Base-by-base conservation (phyloP, 2,797 vertebrate genomes). In the Mionectes olivaceus region DNA sequence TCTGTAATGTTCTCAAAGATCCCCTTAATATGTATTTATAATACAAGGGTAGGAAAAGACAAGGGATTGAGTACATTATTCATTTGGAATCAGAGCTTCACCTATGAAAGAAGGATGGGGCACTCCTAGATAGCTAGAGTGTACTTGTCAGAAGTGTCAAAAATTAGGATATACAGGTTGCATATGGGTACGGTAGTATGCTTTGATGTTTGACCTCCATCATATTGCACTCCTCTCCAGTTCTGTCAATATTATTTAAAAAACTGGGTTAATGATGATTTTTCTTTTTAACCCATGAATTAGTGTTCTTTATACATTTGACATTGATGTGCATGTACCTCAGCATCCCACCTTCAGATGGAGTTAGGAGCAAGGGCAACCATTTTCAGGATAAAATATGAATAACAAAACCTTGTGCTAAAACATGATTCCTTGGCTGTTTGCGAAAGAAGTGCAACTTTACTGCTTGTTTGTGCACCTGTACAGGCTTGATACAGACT, bases 211-310 rank as follows among this genome's bases (percentile, higher is more conserved):
- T 90, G 33, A 79, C 43, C 23, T 59, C 27, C 10, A 22, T 64
- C 39, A 16, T 14, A 11, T 13, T 44, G 19, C 0, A 0, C 9
- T 57, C 65, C 19, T 46, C 8, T 7, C 11, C 5, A 47, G 1
- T 39, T 50, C 32, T 75, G 33, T 8, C 28, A 47, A 10, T 46
- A 14, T 27, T 27, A 7, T 16, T 77, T 49, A 12, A 56, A 84
- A 85, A 25, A 5, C 2, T 14, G 61, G 2, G 3, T 60, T 69
- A 63, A 50, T 32, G 4, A 28, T 59, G 13, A 3, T 19, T 13
- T 3, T 17, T 12, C 4, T n/a, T 63, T 87, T 71, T 44, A 83
- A 43, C 25, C 8, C 13, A 10, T 9, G 24, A 35, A 23, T 47
- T 11, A 8, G 15, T 50, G 19, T 19, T 5, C 14, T 65, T 93